Conservation (phyloP, 2,113 vertebrate species). For the Vanacampus margaritifer region DNA sequence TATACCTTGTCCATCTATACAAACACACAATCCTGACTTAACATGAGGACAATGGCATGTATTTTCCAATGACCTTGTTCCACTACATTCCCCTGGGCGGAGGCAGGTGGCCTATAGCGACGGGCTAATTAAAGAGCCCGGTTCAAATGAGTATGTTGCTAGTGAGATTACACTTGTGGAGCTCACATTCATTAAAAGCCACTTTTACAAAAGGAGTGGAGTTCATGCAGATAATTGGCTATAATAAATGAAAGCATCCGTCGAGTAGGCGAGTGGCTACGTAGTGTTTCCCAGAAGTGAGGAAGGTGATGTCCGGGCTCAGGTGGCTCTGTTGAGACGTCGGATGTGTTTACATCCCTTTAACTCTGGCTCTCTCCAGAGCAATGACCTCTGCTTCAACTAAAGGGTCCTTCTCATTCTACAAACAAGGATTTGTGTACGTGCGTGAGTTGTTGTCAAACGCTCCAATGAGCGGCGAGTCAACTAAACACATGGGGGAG, state of each 20-base stretch:
- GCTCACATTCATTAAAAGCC: constrained; percentile 26
- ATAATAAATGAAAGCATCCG: constrained; percentile 16
- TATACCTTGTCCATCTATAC: neutral
- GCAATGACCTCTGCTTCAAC: constrained; percentile 11
- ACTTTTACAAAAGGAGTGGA: constrained; percentile 1
- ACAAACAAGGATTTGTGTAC: constrained; percentile 19
- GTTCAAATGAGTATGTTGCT: constrained; percentile 8
- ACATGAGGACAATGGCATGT: neutral
- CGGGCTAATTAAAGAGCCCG: constrained; percentile 3
- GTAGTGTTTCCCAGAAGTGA: neutral
- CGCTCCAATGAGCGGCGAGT: constrained; percentile 33
- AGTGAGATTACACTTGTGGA: neutral
- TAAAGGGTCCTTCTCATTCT: constrained; percentile 13
- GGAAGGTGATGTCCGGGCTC: neutral
- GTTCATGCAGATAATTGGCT: neutral
- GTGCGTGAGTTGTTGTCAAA: constrained; percentile 39
- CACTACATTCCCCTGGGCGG: neutral
- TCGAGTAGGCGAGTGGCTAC: neutral
- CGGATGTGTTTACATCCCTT: constrained; percentile 44
- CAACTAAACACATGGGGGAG: constrained; percentile 17
- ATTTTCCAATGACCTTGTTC: constrained; percentile 3
- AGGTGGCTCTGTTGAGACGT: constrained; percentile 23
- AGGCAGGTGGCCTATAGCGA: constrained; percentile 5
- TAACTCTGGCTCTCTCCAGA: constrained; percentile 30
- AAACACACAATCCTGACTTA: neutral